Evolutionary conservation across 1,140 invertebrate genomes (phyloP).

Genomic region (Ruditapes philippinarum): DNA sequence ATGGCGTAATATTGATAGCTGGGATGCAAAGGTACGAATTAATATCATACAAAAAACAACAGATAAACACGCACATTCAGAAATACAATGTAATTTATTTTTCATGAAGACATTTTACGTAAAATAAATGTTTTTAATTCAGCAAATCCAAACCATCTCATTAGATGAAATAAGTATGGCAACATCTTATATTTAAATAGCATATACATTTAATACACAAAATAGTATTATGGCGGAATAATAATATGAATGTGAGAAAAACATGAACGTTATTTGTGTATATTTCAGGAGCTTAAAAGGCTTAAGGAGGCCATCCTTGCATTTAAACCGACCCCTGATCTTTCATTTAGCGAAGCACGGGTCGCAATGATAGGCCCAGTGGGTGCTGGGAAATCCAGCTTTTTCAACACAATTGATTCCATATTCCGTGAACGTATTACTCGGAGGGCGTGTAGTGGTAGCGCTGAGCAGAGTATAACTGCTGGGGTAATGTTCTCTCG

Average conservation of each 20-base stretch:
- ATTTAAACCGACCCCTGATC: background rate
- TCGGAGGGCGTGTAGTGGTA: slow-evolving; percentile 4
- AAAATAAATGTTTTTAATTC: too few species aligned
- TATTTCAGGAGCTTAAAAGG: background rate
- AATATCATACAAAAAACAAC: too few species aligned
- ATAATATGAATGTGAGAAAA: too few species aligned
- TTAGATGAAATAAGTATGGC: too few species aligned
- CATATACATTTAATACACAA: too few species aligned
- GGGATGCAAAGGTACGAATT: background rate
- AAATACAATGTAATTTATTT: too few species aligned
- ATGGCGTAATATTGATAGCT: background rate
- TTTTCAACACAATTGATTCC: slow-evolving; percentile 43
- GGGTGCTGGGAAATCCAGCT: slow-evolving; percentile 49
- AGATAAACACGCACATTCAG: too few species aligned
- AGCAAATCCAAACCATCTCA: too few species aligned
- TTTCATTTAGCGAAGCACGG: background rate
- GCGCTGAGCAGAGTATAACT: slow-evolving; percentile 22
- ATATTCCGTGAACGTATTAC: slow-evolving; percentile 21
- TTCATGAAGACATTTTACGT: too few species aligned
- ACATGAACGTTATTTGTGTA: too few species aligned
- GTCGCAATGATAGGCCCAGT: background rate
- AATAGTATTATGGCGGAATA: too few species aligned
- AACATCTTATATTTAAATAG: too few species aligned
- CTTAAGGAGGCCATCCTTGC: background rate
- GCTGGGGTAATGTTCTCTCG: background rate